Conservation (phyloP, 2,113 vertebrate species). For the Ivindomyrus marchei region DNA sequence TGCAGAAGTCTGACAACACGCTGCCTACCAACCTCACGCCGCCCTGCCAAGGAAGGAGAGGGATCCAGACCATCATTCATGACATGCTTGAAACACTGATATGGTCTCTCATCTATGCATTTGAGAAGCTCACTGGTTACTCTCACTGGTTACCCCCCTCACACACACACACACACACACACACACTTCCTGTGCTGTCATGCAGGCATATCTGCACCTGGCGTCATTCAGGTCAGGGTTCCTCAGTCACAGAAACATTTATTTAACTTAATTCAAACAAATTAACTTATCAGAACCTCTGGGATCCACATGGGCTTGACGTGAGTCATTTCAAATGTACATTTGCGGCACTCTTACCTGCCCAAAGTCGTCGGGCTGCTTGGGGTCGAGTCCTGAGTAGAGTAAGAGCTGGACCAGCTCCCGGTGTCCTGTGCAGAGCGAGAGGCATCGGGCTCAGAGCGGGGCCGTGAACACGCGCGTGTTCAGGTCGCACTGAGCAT, state of each 20-base stretch:
- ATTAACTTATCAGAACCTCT: neutral
- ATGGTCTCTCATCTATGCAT: neutral
- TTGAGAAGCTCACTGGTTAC: neutral
- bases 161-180: neutral
- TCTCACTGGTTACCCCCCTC: neutral
- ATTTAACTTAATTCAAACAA: neutral
- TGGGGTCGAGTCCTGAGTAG: slow-evolving; percentile 40
- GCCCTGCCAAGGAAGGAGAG: neutral
- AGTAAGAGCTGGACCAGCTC: slow-evolving; percentile 40
- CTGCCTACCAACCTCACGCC: slow-evolving; percentile 5
- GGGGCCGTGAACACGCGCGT: neutral
- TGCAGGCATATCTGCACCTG: neutral
- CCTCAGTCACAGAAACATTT: neutral
- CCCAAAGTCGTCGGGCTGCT: slow-evolving; percentile 28
- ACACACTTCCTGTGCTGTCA: neutral
- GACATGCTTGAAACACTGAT: neutral
- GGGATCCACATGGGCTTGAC: neutral
- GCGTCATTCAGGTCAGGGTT: neutral
- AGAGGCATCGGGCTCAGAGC: neutral
- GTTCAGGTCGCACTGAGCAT: neutral
- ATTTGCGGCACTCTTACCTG: slow-evolving; percentile 26
- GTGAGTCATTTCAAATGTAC: neutral
- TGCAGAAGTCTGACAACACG: slow-evolving; percentile 14
- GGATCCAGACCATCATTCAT: neutral
- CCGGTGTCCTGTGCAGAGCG: slow-evolving; percentile 28